Evolutionary conservation across 2,113 vertebrate genomes (phyloP).

Genomic region (Smithornis capensis): DNA sequence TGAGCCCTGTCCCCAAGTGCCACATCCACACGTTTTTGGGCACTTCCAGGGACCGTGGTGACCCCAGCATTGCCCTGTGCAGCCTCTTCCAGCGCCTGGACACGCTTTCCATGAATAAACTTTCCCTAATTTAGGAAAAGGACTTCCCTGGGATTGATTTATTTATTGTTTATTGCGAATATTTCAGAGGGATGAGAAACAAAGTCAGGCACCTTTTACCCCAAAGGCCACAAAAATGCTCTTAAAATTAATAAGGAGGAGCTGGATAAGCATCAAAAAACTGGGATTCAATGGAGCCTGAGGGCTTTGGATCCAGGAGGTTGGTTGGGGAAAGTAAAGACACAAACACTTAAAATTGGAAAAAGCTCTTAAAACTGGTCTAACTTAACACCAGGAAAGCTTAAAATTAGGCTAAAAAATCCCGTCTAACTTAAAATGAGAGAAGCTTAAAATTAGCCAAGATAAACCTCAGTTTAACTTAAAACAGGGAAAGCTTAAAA

Average conservation of each 20-base stretch:
- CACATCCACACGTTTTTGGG: background rate
- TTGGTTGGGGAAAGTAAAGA: background rate
- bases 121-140: background rate
- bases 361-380: too few species aligned
- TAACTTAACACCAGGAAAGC: background rate
- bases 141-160: background rate
- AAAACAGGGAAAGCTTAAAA: too few species aligned
- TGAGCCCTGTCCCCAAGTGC: background rate
- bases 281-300: background rate
- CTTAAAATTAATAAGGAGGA: background rate
- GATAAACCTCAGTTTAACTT: too few species aligned
- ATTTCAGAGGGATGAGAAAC: background rate
- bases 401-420: background rate
- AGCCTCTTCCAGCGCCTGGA: background rate
- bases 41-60: background rate
- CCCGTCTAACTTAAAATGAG: too few species aligned
- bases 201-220: background rate
- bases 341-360: background rate
- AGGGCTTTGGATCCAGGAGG: background rate
- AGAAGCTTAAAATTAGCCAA: background rate
- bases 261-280: background rate
- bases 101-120: background rate
- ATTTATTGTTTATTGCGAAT: background rate
- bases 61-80: background rate
- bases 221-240: background rate